phyloP scores from a whole-genome alignment of 1,140 invertebrate genomes.

The Euglossa dilemma region DNA sequence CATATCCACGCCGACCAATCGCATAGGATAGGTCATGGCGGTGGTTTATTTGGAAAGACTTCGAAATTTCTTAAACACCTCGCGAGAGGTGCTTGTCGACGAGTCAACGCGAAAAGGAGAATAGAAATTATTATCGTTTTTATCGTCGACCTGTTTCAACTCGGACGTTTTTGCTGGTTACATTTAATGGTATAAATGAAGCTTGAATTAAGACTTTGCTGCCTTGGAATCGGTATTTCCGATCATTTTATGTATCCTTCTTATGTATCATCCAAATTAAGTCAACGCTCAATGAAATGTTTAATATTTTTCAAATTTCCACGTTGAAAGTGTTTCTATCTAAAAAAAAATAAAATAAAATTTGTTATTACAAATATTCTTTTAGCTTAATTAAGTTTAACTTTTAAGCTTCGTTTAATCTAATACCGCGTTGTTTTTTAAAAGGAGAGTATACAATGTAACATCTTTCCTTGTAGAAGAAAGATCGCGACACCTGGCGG shows the following conservation, averaged over 20 bases:
- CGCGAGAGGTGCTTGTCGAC: constrained; percentile 28
- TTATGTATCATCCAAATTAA: no score
- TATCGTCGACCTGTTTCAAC: not conserved
- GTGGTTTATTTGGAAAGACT: constrained; percentile 71
- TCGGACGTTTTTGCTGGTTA: not conserved
- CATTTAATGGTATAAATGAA: not conserved
- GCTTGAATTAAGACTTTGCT: not conserved
- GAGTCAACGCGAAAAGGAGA: not conserved
- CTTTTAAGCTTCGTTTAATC: no score
- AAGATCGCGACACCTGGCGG: not conserved
- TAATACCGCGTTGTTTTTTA: no score
- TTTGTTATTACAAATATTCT: no score
- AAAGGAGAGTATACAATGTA: no score
- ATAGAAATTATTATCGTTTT: constrained; percentile 3
- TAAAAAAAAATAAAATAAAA: no score
- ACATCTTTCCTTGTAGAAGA: not conserved
- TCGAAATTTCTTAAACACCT: constrained; percentile 69
- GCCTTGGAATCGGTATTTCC: no score
- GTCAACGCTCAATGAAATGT: no score
- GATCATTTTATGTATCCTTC: not conserved
- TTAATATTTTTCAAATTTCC: no score
- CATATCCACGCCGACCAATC: constrained; percentile 48
- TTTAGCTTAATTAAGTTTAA: no score
- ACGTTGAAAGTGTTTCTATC: no score
- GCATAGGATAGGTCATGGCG: constrained; percentile 71